Evolutionary conservation across 2,888 invertebrate species (phyloP), one percentile per base, ranked within the genome.

Genomic region (Glyphotaelius pellucidus): DNA sequence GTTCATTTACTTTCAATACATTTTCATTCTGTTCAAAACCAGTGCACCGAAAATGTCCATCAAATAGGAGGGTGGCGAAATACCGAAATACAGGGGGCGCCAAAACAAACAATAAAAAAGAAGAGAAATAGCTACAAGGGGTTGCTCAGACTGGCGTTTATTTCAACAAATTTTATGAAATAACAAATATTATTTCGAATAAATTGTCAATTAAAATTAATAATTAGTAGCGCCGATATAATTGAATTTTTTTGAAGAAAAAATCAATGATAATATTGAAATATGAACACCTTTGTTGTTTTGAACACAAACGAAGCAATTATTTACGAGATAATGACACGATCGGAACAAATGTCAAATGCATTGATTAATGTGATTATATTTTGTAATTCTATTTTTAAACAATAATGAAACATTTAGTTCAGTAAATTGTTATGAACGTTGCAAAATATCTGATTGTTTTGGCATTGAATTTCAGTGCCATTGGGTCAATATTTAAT

Each of bases 1-100:
- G 35, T 83, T 83, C 83, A 83, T 83, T 83, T 83, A 81, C 67
- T 67, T 67, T 67, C 67, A 67, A 67, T 67, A 67, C 81, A 90
- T 92, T 87, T 91, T 91, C 80, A 89, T 90, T 92, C 92, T 91
- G 92, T 91, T 85, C 90, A 80, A 83, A 90, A 90, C 52, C 92
- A 91, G 84, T 91, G 90, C 92, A 91, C 87, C 90, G 92, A 90
- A 88, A 92, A 83, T 83, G 86, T 91, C 30, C 91, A 38, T 81
- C 35, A 81, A 67, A 25, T 87, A 84, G 42, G 86, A 79, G 89
- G 89, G 90, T 42, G 89, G 81, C 25, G 89, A 84, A 80, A 83
- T 87, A n/a, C 80, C 32, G 25, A 35, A 80, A 38, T 42, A 31
- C 31, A 25, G n/a, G 14, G 42, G 42, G 87, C 12, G 31, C 5